Percentiles rank a stretch among this genome's conserved stretches.
These are phyloP conservation scores for Podabrus alpinus DNA, from an alignment of 2,888 invertebrate species.

Conservation along the genomic window DNA sequence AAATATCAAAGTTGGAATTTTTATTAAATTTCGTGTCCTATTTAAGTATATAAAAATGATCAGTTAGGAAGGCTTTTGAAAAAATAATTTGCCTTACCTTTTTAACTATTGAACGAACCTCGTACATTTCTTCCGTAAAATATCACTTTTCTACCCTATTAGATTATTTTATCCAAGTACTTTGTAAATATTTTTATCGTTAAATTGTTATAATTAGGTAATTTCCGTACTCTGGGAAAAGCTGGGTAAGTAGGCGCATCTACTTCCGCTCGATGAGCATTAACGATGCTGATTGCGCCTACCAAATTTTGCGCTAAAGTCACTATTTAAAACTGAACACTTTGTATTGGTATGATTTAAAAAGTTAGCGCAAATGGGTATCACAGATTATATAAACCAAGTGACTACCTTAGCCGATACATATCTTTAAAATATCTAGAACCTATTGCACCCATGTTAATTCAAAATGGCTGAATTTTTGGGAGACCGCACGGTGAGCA, in stretches of 20 bases:
- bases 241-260: not conserved
- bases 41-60: no score
- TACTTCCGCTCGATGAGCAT: not conserved
- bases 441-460: not conserved
- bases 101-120: not conserved
- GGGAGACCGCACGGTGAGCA: not conserved
- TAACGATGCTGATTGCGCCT: not conserved
- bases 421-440: slow-evolving; percentile 45
- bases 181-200: not conserved
- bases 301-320: slow-evolving; percentile 6
- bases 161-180: no score
- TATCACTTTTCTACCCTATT: not conserved
- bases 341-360: slow-evolving; percentile 4
- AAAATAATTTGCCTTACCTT: not conserved
- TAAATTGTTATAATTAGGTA: not conserved
- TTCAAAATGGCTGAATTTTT: not conserved
- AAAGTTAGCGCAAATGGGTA: slow-evolving; percentile 9
- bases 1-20: no score
- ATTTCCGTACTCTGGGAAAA: not conserved
- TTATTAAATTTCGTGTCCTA: no score
- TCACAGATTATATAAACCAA: slow-evolving; percentile 33
- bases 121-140: not conserved
- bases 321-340: slow-evolving; percentile 11
- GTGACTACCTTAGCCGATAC: slow-evolving; percentile 52
- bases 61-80: no score